Conservation (phyloP, 1,140 invertebrate species). For the Aricia agestis region DNA sequence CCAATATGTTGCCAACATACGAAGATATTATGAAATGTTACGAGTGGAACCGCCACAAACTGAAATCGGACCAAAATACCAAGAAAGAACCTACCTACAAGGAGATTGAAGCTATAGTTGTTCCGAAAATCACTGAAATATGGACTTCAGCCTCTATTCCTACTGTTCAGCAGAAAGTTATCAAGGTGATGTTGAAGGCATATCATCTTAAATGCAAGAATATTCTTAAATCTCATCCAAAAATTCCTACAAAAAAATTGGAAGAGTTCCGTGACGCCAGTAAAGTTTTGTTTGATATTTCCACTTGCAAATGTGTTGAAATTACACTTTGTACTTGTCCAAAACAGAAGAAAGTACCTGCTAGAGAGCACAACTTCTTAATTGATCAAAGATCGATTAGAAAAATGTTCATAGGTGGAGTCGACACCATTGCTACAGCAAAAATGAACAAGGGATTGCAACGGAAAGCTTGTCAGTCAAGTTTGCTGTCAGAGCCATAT, state of each 20-base stretch:
- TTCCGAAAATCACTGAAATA: conserved; percentile 13
- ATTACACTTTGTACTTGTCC: conserved; percentile 4
- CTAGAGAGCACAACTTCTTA: conserved; percentile 20
- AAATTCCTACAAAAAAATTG: not conserved
- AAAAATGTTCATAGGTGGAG: conserved; percentile 5
- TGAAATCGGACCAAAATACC: conserved; percentile 18
- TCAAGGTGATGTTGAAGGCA: conserved; percentile 14
- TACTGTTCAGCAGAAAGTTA: conserved; percentile 5
- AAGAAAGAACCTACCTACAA: conserved; percentile 22
- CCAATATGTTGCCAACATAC: conserved; percentile 23
- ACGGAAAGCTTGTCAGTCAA: no score
- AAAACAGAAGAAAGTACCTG: conserved; percentile 6
- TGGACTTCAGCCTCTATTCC: conserved; percentile 3
- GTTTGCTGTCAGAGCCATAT: no score
- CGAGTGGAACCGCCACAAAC: conserved; percentile 26
- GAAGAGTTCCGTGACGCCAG: not conserved
- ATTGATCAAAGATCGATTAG: conserved; percentile 24
- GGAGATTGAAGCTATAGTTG: not conserved
- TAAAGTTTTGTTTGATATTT: conserved; percentile 12
- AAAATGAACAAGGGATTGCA: no score
- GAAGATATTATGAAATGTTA: conserved; percentile 32
- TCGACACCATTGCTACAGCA: not conserved
- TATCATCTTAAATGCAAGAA: conserved; percentile 13
- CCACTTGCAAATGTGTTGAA: conserved; percentile 6
- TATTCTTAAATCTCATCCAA: conserved; percentile 11